Conservation (phyloP, 2,113 vertebrate genomes). For the Crotalus tigris region DNA sequence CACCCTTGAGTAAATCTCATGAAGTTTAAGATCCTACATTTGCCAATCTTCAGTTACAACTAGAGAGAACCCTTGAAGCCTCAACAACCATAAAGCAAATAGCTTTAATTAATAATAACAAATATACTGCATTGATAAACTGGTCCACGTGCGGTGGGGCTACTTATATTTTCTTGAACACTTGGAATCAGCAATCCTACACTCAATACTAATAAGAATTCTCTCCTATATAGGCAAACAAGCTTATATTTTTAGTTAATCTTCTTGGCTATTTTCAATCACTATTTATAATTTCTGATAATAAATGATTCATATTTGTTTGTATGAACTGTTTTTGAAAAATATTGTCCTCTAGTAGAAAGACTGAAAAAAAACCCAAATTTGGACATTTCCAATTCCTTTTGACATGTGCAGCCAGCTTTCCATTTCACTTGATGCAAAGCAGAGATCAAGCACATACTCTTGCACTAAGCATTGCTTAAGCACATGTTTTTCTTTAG, state of each 20-base stretch:
- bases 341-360: accelerated
- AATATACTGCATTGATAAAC: not conserved
- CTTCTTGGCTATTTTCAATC: accelerated
- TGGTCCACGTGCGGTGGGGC: not conserved
- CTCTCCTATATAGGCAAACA: not conserved
- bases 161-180: not conserved
- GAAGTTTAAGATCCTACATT: constrained; percentile 1
- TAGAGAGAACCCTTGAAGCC: not conserved
- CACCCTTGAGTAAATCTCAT: constrained; percentile 8
- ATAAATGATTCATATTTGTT: not conserved
- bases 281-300: not conserved
- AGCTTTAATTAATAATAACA: not conserved
- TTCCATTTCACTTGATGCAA: constrained; percentile 28
- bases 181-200: constrained; percentile 1
- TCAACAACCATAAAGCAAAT: constrained; percentile 1
- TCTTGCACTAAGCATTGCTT: not conserved
- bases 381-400: not conserved
- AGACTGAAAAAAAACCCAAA: not conserved
- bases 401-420: not conserved
- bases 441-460: constrained; percentile 2
- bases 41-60: not conserved
- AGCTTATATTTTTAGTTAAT: not conserved
- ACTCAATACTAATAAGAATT: not conserved
- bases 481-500: accelerated
- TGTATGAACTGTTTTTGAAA: not conserved